Evolutionary conservation across 2,113 vertebrate species (phyloP).

Genomic region (Calidris pygmaea): DNA sequence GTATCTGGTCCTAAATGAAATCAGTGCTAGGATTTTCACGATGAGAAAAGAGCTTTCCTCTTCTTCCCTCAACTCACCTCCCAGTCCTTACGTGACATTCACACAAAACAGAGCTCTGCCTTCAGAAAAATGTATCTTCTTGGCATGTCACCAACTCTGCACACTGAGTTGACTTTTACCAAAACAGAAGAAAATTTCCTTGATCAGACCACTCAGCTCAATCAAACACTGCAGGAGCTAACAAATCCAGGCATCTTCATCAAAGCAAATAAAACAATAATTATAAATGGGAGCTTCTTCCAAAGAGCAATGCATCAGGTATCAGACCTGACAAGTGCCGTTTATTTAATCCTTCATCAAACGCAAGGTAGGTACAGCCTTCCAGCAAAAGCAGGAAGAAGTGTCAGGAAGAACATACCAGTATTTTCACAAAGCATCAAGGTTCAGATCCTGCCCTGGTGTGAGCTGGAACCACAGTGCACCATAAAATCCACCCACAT

Average conservation of each 20-base stretch:
- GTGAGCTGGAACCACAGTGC: neutral
- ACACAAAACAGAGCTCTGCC: neutral
- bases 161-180: neutral
- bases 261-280: neutral
- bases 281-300: neutral
- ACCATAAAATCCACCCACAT: neutral
- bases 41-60: neutral
- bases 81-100: neutral
- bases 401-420: neutral
- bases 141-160: neutral
- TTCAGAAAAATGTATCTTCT: neutral
- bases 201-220: neutral
- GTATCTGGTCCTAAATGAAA: neutral
- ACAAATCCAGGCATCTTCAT: neutral
- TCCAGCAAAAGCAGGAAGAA: neutral
- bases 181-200: neutral
- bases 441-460: neutral
- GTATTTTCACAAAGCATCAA: neutral
- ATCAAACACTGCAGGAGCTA: neutral
- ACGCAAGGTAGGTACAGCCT: neutral
- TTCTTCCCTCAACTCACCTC: neutral
- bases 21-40: neutral
- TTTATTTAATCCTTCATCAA: neutral
- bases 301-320: neutral
- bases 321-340: neutral